Evolutionary conservation across 2,113 vertebrate species (phyloP), one percentile per base, ranked within the genome.

Genomic region (Malurus elegans): DNA sequence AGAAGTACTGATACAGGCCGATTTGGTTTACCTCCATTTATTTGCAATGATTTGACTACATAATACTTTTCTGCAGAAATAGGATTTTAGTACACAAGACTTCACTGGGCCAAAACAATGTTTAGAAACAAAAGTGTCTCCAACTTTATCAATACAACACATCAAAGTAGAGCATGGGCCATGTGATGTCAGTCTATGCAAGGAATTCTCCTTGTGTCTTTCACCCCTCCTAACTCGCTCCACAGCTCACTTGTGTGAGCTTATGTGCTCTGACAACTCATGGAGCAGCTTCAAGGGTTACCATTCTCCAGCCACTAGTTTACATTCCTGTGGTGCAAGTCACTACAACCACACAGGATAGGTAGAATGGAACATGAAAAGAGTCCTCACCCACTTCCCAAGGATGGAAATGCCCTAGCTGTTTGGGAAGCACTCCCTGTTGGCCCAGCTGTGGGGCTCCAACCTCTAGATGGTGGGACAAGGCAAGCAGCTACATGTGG

Each of bases 221-320:
- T 28, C 51, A 48, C 34, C 44, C 18, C 91, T 84, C 61, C 61
- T 14, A 21, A 50, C 8, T 25, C 40, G 34, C 62, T 71, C 28
- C 71, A 73, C 34, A 56, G 44, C 23, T 29, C 24, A 18, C 9
- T 70, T 38, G 14, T 14, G 6, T 9, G 32, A 78, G 10, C 12
- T 20, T 9, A 36, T 0, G 0, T 40, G 32, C 28, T 67, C 29
- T 42, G 29, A 17, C 47, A 83, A 18, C 14, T 18, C 2, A 6
- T 28, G 29, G 18, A 73, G 34, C 23, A 42, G 23, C 47, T 78
- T 24, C 10, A 73, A 54, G 25, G 2, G 21, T n/a, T 66, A 32
- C 3, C 65, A 71, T 65, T 26, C 51, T 71, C 72, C 44, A 92
- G 54, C 20, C 62, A 57, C 2, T 5, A 31, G 25, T 38, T 71